Base-by-base conservation (phyloP, 2,888 invertebrate genomes). In the Cheilosia impressa region DNA sequence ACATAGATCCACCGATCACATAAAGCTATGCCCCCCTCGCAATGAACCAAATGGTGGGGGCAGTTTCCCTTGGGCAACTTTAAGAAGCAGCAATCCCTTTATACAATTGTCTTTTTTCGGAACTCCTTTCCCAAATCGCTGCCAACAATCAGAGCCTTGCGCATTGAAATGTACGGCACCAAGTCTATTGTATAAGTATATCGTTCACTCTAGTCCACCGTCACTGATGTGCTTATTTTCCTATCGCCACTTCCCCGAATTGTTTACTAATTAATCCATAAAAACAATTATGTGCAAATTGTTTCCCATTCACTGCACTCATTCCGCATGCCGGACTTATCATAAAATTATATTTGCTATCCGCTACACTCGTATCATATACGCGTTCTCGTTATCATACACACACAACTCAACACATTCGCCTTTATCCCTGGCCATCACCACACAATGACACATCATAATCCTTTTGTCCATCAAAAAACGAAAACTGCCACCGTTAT, bases 391-490 rank as follows among this genome's bases (percentile, higher is more conserved):
- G 24, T 53, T 27, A 45, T 52, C 58, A 60, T 75, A 52, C 31
- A 60, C 31, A 60, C 65, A 58, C 19, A 52, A 52, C 66, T 66
- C 66, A 41, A 15, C 62, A 38, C 47, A 68, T 52, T 68, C 9
- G 52, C 60, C 17, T 7, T 60, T 76, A 76, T 68, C 69, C 62
- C 47, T 17, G 50, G 55, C 62, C 53, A 27, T 77, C 77, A 63
- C 63, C 68, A 38, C 38, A 22, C 62, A 71, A 62, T 80, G 80
- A 62, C 80, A 80, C 68, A 52, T 75, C 73, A 57, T 80, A 68
- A 80, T 80, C 80, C 73, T 62, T 73, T 80, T 62, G 73, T 75
- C 75, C 68, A 68, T 80, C 80, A 80, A 38, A 80, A 72, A 41
- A 66, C 19, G 15, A 62, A 27, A 68, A 58, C 62, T 68, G 57